These are phyloP conservation scores for Odontamblyopus rebecca DNA, from an alignment of 2,797 vertebrate species.

Conservation along the genomic window DNA sequence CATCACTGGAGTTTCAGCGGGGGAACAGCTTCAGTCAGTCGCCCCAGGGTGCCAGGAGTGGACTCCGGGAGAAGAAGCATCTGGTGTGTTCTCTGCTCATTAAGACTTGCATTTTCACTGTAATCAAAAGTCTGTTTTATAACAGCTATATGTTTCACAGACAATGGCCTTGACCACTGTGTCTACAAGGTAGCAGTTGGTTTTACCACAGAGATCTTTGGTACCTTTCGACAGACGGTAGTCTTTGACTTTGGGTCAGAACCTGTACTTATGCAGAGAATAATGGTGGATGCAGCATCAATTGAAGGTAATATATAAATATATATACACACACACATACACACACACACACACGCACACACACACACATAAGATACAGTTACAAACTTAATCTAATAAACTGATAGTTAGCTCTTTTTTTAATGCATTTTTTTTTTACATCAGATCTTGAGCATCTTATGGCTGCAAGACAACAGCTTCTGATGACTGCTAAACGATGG, in stretches of 20 bases:
- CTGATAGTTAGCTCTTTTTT: neutral
- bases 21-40: constrained; percentile 87
- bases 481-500: constrained; percentile 96
- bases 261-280: constrained; percentile 96
- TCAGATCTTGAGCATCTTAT: constrained; percentile 95
- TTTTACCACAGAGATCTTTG: constrained; percentile 98
- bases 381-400: neutral
- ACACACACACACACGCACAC: no score
- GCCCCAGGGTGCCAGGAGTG: constrained; percentile 92
- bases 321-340: no score
- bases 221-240: constrained; percentile 97
- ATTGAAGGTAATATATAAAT: constrained; percentile 86
- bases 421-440: constrained; percentile 10
- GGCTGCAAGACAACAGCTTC: constrained; percentile 93
- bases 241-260: constrained; percentile 98
- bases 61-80: constrained; percentile 85
- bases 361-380: neutral
- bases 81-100: constrained; percentile 42
- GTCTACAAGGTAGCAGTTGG: constrained; percentile 92
- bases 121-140: neutral
- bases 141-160: constrained; percentile 16
- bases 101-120: neutral
- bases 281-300: constrained; percentile 98
- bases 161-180: constrained; percentile 94
- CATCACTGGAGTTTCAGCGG: constrained; percentile 90